Evolutionary conservation across 2,888 invertebrate species (phyloP).

Genomic region (Erannis defoliaria): DNA sequence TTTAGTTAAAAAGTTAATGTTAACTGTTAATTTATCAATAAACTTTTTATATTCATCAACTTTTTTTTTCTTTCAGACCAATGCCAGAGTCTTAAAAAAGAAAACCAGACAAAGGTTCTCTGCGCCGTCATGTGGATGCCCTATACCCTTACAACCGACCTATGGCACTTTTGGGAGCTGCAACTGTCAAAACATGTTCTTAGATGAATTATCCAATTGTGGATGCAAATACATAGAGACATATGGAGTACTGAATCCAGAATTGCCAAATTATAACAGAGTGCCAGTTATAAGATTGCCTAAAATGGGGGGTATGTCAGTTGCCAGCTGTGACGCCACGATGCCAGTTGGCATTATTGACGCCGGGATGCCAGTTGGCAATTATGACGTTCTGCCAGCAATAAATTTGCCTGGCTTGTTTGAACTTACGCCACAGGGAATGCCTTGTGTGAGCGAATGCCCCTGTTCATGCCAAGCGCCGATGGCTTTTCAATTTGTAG

Average conservation of each 20-base stretch:
- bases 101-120: slow-evolving; percentile 18
- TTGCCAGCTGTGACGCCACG: slow-evolving; percentile 16
- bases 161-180: slow-evolving; percentile 22
- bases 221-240: slow-evolving; percentile 33
- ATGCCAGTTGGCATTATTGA: slow-evolving; percentile 17
- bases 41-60: no score
- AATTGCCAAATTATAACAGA: slow-evolving; percentile 23
- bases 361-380: slow-evolving; percentile 16
- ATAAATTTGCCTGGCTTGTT: slow-evolving; percentile 23
- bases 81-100: slow-evolving; percentile 29
- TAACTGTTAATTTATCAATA: no score
- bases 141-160: slow-evolving; percentile 14
- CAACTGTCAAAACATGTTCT: slow-evolving; percentile 27
- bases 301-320: slow-evolving; percentile 8
- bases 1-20: no score
- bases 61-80: slow-evolving; percentile 33
- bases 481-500: not conserved
- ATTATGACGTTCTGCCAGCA: slow-evolving; percentile 9
- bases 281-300: slow-evolving; percentile 32
- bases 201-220: slow-evolving; percentile 31
- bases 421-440: slow-evolving; percentile 7
- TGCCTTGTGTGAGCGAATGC: slow-evolving; percentile 2
- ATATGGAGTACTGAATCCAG: slow-evolving; percentile 29
- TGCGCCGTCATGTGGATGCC: not conserved
- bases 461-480: slow-evolving; percentile 10